Evolutionary conservation across 2,797 vertebrate species (phyloP).

Genomic region (Pseudocheirus occidentalis): DNA sequence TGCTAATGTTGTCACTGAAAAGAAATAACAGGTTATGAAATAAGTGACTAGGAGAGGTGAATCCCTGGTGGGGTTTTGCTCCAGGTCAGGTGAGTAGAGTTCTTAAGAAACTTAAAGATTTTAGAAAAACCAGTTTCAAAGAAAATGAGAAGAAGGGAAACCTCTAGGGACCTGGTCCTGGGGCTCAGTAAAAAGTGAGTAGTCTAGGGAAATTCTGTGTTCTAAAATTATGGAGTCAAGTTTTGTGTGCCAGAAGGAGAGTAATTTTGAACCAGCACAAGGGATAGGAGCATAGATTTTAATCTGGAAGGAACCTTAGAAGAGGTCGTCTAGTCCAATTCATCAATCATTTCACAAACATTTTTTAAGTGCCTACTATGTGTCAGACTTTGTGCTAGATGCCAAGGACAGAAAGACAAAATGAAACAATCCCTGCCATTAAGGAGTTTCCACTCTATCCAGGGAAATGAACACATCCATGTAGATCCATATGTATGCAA

Average conservation of each 20-base stretch:
- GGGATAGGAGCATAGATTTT: not conserved
- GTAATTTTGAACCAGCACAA: not conserved
- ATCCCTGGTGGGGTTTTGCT: not conserved
- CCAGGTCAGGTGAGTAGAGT: not conserved
- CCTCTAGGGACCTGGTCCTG: not conserved
- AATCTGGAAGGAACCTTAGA: not conserved
- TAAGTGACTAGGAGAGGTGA: not conserved
- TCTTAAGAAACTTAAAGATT: not conserved
- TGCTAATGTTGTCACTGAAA: not conserved
- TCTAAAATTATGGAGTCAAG: not conserved
- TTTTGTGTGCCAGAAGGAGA: not conserved
- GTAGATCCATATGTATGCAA: not conserved
- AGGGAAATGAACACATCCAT: not conserved
- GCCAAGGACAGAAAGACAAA: not conserved
- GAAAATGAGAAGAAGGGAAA: not conserved
- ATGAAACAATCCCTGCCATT: not conserved
- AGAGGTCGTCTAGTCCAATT: not conserved
- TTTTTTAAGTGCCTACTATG: not conserved
- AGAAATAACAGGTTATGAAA: not conserved
- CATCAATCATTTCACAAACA: not conserved
- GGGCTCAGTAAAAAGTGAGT: constrained; percentile 24
- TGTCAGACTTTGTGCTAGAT: not conserved
- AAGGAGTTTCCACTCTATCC: not conserved
- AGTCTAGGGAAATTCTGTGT: not conserved
- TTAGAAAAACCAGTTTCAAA: not conserved